Evolutionary conservation across 1,140 invertebrate genomes (phyloP), one percentile per base, ranked within the genome.

Genomic region (Hypothenemus hampei): DNA sequence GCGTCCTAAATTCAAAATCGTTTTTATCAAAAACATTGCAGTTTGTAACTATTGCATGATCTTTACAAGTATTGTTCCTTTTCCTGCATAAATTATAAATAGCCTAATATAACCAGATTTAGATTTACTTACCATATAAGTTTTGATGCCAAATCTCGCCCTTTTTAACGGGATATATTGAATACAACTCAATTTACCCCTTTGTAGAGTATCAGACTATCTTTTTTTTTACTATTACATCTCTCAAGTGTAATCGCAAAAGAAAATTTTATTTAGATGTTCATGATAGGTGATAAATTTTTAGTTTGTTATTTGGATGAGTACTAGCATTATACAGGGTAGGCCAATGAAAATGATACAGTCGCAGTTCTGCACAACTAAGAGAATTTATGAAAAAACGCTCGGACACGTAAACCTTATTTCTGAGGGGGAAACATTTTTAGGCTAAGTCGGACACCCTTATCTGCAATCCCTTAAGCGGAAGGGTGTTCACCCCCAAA

Each of bases 81-180:
- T 48, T 11, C 22, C 45, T 39, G 53, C 41, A 21, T 48, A 56
- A 15, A 56, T 56, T 11, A 46, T 48, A 40, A 48, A 56, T 21
- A 26, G 40, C 18, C 41, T 48, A 19, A 48, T 16, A 43, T 48
- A 59, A 11, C 51, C 50, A 23, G 29, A 35, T 47, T 53, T 37
- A 7, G 50, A 59, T 29, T 59, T 51, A 26, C 40, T 37, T 21
- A 58, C 22, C 4, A 58, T 11, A 24, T 45, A 53, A n/a, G 39
- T 35, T 39, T 58, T 53, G 15, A 53, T 52, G 7, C 50, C 50
- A 53, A 54, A 58, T 31, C 50, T 4, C 13, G 44, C 15, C 35
- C 35, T 21, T 41, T 59, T 59, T 19, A 53, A 33, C 0, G 43
- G 23, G 1, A 59, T 59, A 33, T 40, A 54, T 31, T 54, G 50